phyloP scores from a whole-genome alignment of 2,888 invertebrate genomes.

The Sesamia inferens region DNA sequence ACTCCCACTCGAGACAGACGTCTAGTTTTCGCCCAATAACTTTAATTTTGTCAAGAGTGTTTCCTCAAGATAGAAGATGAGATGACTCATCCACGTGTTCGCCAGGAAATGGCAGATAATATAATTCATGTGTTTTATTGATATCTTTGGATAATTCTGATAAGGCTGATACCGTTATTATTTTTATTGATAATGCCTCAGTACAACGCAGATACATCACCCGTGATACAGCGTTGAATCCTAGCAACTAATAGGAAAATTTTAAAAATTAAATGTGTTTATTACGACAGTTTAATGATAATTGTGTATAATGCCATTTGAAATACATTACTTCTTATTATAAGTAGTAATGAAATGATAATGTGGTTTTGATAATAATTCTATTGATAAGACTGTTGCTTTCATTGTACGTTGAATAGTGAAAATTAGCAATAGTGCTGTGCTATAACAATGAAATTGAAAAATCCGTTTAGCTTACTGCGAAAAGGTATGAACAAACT shows the following conservation, averaged over 20 bases:
- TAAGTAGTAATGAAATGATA: not conserved
- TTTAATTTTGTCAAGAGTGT: not conserved
- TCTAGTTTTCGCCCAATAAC: too few relatives aligned
- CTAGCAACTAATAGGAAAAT: not conserved
- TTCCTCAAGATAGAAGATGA: constrained; percentile 38
- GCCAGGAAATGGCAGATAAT: constrained; percentile 31
- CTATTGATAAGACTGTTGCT: not conserved
- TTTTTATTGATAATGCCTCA: constrained; percentile 47
- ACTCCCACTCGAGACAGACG: too few relatives aligned
- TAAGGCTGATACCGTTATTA: constrained; percentile 47
- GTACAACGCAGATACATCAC: constrained; percentile 26
- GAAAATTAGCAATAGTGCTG: constrained; percentile 24
- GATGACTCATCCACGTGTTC: constrained; percentile 15
- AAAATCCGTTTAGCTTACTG: constrained; percentile 51
- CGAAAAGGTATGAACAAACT: constrained; percentile 43
- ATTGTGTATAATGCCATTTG: not conserved
- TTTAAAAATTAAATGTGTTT: not conserved
- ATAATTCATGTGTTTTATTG: constrained; percentile 46
- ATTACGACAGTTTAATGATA: not conserved
- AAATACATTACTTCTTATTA: not conserved
- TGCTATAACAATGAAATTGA: constrained; percentile 54
- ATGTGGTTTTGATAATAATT: not conserved
- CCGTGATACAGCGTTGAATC: not conserved
- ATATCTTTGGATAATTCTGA: constrained; percentile 55
- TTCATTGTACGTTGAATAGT: not conserved